Evolutionary conservation across 2,888 invertebrate species (phyloP).

Genomic region (Oxycera nigricornis): DNA sequence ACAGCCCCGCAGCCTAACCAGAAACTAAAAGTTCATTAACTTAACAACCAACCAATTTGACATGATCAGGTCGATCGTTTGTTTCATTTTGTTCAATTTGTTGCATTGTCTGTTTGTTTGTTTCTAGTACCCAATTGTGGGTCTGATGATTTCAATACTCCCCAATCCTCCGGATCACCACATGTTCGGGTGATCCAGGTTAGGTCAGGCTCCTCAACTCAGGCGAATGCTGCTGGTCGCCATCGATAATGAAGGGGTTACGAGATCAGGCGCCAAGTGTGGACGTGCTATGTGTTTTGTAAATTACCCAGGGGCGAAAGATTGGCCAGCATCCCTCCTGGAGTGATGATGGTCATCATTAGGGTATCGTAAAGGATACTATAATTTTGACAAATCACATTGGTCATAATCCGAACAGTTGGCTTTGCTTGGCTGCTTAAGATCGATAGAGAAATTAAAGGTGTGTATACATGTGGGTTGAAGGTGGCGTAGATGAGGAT

Average conservation of each 20-base stretch:
- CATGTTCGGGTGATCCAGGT: background rate
- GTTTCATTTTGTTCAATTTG: conserved; percentile 26
- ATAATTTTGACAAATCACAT: conserved; percentile 31
- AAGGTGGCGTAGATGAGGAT: background rate
- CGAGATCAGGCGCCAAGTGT: conserved; percentile 40
- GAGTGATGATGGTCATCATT: conserved; percentile 30
- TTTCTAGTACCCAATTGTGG: background rate
- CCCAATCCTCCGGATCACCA: background rate
- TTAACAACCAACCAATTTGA: conserved; percentile 43
- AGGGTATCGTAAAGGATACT: conserved; percentile 20
- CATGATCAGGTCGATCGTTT: conserved; percentile 35
- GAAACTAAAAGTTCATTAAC: conserved; percentile 44
- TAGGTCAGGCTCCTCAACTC: background rate
- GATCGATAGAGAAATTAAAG: conserved; percentile 1
- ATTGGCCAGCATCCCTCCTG: conserved; percentile 9
- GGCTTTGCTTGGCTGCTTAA: background rate
- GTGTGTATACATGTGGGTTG: background rate
- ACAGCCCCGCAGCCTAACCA: background rate
- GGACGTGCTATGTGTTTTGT: conserved; percentile 47
- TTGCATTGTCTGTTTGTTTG: background rate
- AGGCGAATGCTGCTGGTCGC: conserved; percentile 27
- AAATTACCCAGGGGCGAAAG: conserved; percentile 41
- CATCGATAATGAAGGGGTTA: conserved; percentile 33
- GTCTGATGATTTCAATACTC: background rate
- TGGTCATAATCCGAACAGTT: background rate